Evolutionary conservation across 2,113 vertebrate species (phyloP), one percentile per base, ranked within the genome.

Genomic region (Heliornis fulica): DNA sequence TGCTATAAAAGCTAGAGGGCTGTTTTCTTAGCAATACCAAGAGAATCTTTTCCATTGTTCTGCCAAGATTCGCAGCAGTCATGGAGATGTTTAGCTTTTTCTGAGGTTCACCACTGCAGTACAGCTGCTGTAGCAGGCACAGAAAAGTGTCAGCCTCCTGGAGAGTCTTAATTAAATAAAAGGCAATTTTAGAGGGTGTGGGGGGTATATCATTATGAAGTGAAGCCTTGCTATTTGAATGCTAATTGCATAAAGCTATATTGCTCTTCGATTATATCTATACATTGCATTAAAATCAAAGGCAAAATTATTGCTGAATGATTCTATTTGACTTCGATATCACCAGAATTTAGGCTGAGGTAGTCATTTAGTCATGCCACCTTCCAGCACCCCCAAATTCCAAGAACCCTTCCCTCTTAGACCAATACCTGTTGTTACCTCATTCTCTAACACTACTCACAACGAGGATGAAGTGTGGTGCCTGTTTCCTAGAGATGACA

Each of bases 131-230:
- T 60, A 92, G 36, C 93, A 76, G 88, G 76, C 87, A 89, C 3
- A 16, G 69, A n/a, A 71, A 92, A 93, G 57, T 17, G 70, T 68
- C 90, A 93, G 75, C 90, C 90, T 94, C 97, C 96, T 77, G 64
- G 90, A 83, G 95, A 83, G 95, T 2, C 64, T 97, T 96, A 96
- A 97, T 97, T 94, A 96, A 97, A 94, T 87, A 96, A 97, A 96
- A 93, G 77, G 87, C 93, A 94, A 93, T 92, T 96, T 95, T 90
- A 46, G 36, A 69, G 81, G 51, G 75, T 29, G 78, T 53, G 41
- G 69, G 61, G 21, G 93, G 64, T 64, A 89, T 63, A 89, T 63
- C 48, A 28, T 71, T 94, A 83, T 72, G 19, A 88, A 88, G 60
- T 14, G 81, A 94, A 83, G 50, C 68, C 68, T 81, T 83, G 48